Conservation (phyloP, 2,888 invertebrate species). For the Pantelozetes paolii region DNA sequence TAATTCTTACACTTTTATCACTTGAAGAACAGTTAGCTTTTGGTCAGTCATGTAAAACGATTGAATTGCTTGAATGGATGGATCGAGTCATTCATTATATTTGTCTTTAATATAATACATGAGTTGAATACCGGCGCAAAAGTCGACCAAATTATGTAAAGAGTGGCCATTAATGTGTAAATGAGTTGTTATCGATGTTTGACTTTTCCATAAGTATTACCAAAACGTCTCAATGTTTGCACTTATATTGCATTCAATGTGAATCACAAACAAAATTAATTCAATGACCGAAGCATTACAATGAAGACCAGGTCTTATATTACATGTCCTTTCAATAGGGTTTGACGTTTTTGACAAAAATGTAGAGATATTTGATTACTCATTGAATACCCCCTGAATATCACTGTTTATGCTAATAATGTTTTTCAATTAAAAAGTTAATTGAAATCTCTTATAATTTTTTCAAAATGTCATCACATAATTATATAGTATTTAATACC, state of each 20-base stretch:
- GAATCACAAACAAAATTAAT: not conserved
- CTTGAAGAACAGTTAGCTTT: conserved; percentile 25
- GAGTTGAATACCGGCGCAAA: not conserved
- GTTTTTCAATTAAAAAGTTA: too few relatives aligned
- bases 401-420: too few relatives aligned
- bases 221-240: not conserved
- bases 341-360: too few relatives aligned
- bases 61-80: conserved; percentile 30
- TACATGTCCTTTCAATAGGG: too few relatives aligned
- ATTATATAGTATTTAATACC: too few relatives aligned
- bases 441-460: too few relatives aligned
- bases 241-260: not conserved
- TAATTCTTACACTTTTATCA: conserved; percentile 31
- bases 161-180: not conserved
- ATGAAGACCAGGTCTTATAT: too few relatives aligned
- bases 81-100: conserved; percentile 23
- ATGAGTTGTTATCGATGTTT: not conserved
- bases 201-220: not conserved
- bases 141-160: conserved; percentile 1
- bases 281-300: too few relatives aligned
- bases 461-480: too few relatives aligned
- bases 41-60: conserved; percentile 32
- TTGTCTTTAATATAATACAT: conserved; percentile 8
- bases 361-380: too few relatives aligned
- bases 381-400: too few relatives aligned